phyloP scores from a whole-genome alignment of 1,140 invertebrate species.

The Euura lappo region DNA sequence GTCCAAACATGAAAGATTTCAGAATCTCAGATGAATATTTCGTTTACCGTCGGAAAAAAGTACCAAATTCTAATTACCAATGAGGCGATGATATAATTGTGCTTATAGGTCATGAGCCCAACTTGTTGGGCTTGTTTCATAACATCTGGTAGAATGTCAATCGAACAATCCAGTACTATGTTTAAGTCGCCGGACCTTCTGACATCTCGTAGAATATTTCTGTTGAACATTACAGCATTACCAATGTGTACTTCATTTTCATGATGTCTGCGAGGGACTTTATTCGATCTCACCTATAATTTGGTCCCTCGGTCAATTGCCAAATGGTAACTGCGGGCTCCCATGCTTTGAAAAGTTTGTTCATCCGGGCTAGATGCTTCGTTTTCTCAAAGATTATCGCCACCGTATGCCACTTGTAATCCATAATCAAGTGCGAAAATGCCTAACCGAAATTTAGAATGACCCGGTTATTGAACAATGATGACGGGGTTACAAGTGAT shows the following conservation, averaged over 20 bases:
- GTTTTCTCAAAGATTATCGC: constrained; percentile 86
- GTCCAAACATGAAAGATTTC: not conserved
- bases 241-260: not conserved
- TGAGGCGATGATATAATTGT: constrained; percentile 79
- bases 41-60: constrained; percentile 19
- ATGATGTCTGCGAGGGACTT: not conserved
- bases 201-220: constrained; percentile 65
- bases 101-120: constrained; percentile 78
- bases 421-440: constrained; percentile 75
- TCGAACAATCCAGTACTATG: constrained; percentile 67
- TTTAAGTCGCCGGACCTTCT: constrained; percentile 70
- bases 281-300: constrained; percentile 54
- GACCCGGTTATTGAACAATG: too few species aligned
- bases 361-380: constrained; percentile 78
- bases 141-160: constrained; percentile 65
- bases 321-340: constrained; percentile 66
- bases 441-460: constrained; percentile 55
- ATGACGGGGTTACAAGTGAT: too few species aligned
- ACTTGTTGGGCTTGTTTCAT: constrained; percentile 81
- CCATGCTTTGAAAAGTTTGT: constrained; percentile 77
- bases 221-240: constrained; percentile 24
- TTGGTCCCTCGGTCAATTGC: constrained; percentile 62
- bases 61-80: constrained; percentile 54
- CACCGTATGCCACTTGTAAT: constrained; percentile 85
- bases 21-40: not conserved